A percentile compares a stretch with the other conserved stretches of the same genome.
phyloP scores from a whole-genome alignment of 2,888 invertebrate genomes.

The Cylloceria caligata region DNA sequence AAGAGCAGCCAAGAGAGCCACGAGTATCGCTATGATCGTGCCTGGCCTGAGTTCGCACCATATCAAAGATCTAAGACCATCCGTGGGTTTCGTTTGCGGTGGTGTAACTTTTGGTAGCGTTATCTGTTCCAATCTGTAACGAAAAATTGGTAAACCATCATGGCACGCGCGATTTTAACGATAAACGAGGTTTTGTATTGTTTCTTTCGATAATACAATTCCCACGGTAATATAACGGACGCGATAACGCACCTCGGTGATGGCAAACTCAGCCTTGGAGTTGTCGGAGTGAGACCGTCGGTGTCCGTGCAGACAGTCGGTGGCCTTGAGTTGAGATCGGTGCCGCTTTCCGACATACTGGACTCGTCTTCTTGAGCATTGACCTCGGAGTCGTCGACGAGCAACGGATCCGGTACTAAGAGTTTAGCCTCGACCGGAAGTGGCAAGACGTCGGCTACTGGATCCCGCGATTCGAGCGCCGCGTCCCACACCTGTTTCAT shows the following conservation, averaged over 20 bases:
- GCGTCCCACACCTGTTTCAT: constrained; percentile 95
- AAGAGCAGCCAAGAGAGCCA: constrained; percentile 79
- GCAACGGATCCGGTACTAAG: constrained; percentile 75
- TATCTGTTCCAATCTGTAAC: constrained; percentile 74
- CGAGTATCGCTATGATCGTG: constrained; percentile 79
- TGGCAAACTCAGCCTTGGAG: constrained; percentile 75
- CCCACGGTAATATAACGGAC: not conserved
- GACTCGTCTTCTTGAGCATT: constrained; percentile 84
- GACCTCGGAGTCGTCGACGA: constrained; percentile 80
- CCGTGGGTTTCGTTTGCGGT: constrained; percentile 56
- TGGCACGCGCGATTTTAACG: no score
- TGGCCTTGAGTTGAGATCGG: constrained; percentile 82
- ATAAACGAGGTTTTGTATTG: no score
- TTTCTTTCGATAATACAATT: not conserved
- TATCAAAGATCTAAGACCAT: constrained; percentile 58
- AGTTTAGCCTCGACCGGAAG: constrained; percentile 78
- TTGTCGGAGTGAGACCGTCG: constrained; percentile 74
- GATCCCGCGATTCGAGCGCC: constrained; percentile 85
- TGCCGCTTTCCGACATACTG: constrained; percentile 84
- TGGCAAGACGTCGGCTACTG: constrained; percentile 81
- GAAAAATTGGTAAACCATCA: not conserved
- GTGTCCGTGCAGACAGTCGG: constrained; percentile 80
- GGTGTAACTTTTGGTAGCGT: constrained; percentile 64
- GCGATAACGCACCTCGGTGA: constrained; percentile 63
- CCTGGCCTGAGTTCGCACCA: constrained; percentile 73